phyloP scores from a whole-genome alignment of 2,113 vertebrate species.

The Chaetorhynchus papuensis region DNA sequence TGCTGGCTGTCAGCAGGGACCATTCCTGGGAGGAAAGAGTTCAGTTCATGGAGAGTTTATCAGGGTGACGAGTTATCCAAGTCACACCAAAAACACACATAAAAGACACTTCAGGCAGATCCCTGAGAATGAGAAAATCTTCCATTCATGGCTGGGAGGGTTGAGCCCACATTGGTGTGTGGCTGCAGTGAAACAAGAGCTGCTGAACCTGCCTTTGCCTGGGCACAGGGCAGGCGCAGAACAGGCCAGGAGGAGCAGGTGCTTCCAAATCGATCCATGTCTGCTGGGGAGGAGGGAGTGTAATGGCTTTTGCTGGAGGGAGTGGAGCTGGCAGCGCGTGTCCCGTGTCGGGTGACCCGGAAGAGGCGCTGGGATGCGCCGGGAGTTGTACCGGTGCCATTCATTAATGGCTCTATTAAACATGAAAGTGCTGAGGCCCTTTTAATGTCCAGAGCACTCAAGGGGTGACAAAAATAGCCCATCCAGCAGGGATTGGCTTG shows the following conservation, averaged over 20 bases:
- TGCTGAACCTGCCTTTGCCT: background rate
- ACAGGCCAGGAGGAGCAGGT: background rate
- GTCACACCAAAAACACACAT: background rate
- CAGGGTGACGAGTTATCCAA: background rate
- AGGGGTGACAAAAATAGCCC: background rate
- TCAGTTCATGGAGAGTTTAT: background rate
- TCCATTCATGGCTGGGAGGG: background rate
- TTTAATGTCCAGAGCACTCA: background rate
- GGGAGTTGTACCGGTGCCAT: background rate
- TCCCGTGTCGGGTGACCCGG: background rate
- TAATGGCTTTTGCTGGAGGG: background rate
- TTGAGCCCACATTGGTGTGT: background rate
- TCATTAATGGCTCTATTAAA: conserved; percentile 5
- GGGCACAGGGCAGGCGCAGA: background rate
- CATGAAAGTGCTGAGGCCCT: background rate
- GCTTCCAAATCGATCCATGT: background rate
- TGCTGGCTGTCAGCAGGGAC: background rate
- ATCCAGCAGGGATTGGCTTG: accelerated
- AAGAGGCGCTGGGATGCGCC: background rate
- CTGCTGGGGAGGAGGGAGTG: accelerated
- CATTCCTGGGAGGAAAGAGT: background rate
- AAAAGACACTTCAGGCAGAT: background rate
- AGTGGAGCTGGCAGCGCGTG: accelerated
- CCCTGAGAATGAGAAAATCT: background rate
- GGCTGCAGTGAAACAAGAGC: background rate